These are phyloP conservation scores for Ecliptopera silaceata DNA, from an alignment of 2,888 invertebrate species.

Conservation along the genomic window DNA sequence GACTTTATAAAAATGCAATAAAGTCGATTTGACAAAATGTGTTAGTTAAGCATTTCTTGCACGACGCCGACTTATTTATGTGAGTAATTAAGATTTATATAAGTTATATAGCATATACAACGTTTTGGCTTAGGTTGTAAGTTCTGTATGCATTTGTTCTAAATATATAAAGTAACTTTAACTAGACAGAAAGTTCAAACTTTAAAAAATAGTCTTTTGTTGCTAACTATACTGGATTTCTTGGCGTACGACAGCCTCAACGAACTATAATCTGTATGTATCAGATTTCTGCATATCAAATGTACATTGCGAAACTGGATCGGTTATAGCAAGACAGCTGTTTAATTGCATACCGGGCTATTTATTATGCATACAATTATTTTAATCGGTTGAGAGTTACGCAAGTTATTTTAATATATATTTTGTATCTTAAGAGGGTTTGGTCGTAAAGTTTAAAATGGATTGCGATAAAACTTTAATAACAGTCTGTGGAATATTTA, in stretches of 20 bases:
- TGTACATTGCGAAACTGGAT: conserved; percentile 60
- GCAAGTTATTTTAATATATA: conserved; percentile 29
- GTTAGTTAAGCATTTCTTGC: too few relatives aligned
- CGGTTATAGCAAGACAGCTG: conserved; percentile 53
- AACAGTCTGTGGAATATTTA: too few relatives aligned
- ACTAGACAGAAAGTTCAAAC: too few relatives aligned
- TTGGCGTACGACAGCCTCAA: conserved; percentile 70
- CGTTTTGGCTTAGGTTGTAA: too few relatives aligned
- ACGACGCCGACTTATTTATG: too few relatives aligned
- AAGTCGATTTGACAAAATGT: too few relatives aligned
- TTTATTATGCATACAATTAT: conserved; percentile 46
- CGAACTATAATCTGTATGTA: conserved; percentile 61
- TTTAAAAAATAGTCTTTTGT: too few relatives aligned
- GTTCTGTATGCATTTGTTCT: too few relatives aligned
- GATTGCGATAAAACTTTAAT: background rate
- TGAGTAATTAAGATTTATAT: too few relatives aligned
- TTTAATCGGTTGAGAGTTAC: conserved; percentile 12
- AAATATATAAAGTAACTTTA: too few relatives aligned
- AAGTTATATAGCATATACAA: too few relatives aligned
- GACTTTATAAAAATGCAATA: too few relatives aligned
- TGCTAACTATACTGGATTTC: conserved; percentile 39
- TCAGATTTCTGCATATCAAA: conserved; percentile 71
- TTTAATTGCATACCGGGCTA: conserved; percentile 48
- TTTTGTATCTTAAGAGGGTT: conserved; percentile 7
- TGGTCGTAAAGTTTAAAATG: background rate